Percentiles rank a stretch among this genome's conserved stretches.
phyloP scores from a whole-genome alignment of 2,888 invertebrate species.

The Dione vanillae region DNA sequence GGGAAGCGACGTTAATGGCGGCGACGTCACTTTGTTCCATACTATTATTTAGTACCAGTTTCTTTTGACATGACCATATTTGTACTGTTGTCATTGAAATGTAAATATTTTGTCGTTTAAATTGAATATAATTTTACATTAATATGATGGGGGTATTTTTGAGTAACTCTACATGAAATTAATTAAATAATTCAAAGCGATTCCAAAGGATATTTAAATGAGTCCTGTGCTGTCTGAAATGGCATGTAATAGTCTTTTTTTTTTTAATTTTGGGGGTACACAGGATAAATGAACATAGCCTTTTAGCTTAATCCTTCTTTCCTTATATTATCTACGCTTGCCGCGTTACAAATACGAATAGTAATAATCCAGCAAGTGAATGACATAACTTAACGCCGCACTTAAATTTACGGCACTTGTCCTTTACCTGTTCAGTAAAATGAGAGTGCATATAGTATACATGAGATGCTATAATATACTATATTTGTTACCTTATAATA shows the following conservation, averaged over 20 bases:
- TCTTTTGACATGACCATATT: slow-evolving; percentile 2
- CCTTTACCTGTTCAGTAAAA: too few species aligned
- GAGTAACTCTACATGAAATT: neutral
- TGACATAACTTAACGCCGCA: too few species aligned
- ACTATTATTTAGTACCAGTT: slow-evolving; percentile 20
- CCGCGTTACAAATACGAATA: too few species aligned
- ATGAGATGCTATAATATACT: neutral
- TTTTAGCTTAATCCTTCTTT: too few species aligned
- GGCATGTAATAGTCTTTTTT: too few species aligned
- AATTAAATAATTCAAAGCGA: neutral
- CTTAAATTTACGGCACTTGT: too few species aligned
- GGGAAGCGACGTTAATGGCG: slow-evolving; percentile 23
- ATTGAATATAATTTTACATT: neutral
- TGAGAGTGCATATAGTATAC: too few species aligned
- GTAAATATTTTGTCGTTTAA: slow-evolving; percentile 27
- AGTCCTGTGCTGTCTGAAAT: neutral
- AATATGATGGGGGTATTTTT: neutral
- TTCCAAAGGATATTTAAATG: neutral
- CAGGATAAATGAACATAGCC: too few species aligned
- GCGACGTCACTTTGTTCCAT: neutral
- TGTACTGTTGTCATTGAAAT: slow-evolving; percentile 11
- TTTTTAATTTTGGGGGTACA: too few species aligned
- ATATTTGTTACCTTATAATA: neutral
- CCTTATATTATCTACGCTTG: too few species aligned
- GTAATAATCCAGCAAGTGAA: too few species aligned